Conservation (phyloP, 2,797 vertebrate species). For the Corythornis leucogaster region DNA sequence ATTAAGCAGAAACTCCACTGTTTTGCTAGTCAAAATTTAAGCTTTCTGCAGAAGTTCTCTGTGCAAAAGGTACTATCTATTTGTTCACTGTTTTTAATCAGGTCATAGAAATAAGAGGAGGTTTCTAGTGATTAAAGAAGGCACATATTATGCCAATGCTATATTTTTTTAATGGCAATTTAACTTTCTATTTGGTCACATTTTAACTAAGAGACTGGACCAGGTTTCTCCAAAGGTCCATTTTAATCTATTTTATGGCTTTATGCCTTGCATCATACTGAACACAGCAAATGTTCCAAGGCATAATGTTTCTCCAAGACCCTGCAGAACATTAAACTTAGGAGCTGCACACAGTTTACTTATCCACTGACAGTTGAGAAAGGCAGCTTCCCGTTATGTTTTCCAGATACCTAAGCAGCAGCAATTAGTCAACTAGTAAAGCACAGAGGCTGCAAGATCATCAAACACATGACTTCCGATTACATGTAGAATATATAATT, state of each 20-base stretch:
- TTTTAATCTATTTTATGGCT: neutral
- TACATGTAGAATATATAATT: neutral
- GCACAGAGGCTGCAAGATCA: neutral
- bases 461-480: neutral
- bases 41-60: too few relatives aligned
- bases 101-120: too few relatives aligned
- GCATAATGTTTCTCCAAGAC: neutral
- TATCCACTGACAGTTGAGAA: neutral
- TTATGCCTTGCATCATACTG: neutral
- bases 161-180: neutral
- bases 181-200: neutral
- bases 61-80: too few relatives aligned
- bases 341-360: neutral
- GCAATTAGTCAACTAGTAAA: slow-evolving; percentile 11
- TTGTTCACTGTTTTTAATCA: too few relatives aligned
- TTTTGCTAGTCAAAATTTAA: too few relatives aligned
- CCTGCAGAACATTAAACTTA: neutral
- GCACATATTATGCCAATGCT: neutral
- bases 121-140: neutral
- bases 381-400: neutral
- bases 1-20: too few relatives aligned
- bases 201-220: neutral
- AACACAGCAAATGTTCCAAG: neutral
- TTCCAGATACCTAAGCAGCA: neutral
- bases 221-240: neutral